Percentiles rank a stretch among this genome's conserved stretches.
phyloP scores from a whole-genome alignment of 2,888 invertebrate species.

The Nephrotoma appendiculata region DNA sequence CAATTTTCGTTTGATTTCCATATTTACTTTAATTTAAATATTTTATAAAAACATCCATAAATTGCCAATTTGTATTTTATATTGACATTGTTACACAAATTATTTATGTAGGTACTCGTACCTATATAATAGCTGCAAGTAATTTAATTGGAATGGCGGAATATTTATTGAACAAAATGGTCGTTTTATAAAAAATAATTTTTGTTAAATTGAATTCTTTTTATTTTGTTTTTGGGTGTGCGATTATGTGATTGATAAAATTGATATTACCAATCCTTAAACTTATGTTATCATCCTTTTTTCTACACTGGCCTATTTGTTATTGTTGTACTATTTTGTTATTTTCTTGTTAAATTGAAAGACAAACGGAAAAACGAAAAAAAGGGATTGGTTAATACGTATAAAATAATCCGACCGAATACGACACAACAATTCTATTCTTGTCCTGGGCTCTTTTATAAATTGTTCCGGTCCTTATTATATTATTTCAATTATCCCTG shows the following conservation, averaged over 20 bases:
- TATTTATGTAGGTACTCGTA: neutral
- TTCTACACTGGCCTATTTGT: neutral
- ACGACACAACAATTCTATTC: neutral
- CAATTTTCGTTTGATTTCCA: neutral
- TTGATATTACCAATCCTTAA: neutral
- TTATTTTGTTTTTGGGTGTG: neutral
- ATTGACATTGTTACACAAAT: neutral
- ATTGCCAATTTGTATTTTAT: neutral
- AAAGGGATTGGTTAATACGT: neutral
- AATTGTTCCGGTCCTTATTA: neutral
- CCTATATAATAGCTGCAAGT: neutral
- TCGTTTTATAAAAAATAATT: neutral
- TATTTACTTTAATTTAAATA: neutral
- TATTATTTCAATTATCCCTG: neutral
- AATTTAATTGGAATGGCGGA: neutral
- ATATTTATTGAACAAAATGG: neutral
- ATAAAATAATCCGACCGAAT: neutral
- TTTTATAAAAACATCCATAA: neutral
- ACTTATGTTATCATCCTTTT: neutral
- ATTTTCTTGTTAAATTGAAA: neutral
- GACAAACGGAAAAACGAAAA: neutral
- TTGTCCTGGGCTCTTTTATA: neutral
- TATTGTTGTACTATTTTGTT: neutral
- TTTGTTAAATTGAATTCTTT: neutral
- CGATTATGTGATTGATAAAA: neutral